These are phyloP conservation scores for Falco naumanni DNA, from an alignment of 2,797 vertebrate species.

Conservation along the genomic window DNA sequence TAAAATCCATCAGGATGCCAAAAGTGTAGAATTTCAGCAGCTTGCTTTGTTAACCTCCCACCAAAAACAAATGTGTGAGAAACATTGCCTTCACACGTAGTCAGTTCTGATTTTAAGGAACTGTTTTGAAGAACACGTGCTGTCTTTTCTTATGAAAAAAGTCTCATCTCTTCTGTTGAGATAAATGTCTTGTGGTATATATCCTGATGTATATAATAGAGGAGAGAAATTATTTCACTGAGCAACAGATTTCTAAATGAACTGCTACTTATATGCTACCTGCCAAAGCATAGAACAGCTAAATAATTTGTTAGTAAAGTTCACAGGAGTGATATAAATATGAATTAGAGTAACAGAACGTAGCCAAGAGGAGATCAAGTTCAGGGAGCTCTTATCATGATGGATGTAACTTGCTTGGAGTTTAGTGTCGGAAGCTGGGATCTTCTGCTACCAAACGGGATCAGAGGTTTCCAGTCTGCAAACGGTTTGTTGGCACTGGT, in stretches of 20 bases:
- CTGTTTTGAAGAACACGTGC: not conserved
- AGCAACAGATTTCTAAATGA: not conserved
- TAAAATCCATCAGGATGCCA: not conserved
- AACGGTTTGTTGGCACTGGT: not conserved
- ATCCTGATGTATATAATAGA: not conserved
- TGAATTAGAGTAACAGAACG: not conserved
- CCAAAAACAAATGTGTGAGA: not conserved
- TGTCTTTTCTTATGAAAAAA: slow-evolving; percentile 12
- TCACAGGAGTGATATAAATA: not conserved
- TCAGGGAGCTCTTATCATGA: not conserved
- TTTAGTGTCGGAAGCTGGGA: not conserved
- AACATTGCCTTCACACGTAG: not conserved
- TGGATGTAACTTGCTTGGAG: slow-evolving; percentile 7
- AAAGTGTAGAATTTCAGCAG: not conserved
- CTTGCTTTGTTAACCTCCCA: slow-evolving; percentile 22
- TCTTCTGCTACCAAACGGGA: rapidly evolving
- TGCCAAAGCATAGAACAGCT: not conserved
- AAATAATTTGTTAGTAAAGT: not conserved
- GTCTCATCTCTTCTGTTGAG: not conserved
- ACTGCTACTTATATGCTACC: not conserved
- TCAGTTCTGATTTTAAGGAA: slow-evolving; percentile 45
- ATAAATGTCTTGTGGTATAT: not conserved
- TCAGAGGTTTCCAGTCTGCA: not conserved
- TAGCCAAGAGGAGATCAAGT: not conserved
- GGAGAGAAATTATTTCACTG: not conserved